Base-by-base conservation (phyloP, 2,113 vertebrate genomes). In the Capreolus pygargus region DNA sequence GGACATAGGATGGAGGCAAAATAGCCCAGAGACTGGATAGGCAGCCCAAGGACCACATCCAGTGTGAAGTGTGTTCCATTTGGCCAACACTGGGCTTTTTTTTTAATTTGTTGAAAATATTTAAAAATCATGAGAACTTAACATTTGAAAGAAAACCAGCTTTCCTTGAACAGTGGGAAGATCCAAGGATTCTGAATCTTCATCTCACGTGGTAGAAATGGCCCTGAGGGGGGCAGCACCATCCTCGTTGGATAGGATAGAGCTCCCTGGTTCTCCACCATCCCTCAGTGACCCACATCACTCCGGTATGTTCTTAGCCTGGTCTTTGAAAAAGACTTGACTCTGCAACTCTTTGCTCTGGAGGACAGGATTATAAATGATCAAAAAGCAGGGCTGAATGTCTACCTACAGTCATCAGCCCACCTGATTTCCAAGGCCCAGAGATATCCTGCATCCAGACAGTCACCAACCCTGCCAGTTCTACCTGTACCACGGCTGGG, bases 31-130 rank as follows among this genome's bases (percentile, higher is more conserved):
- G 27, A 15, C 27, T 30, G 45, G 54, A 7, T 3, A 16, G 39
- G 30, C 30, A 91, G 27, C 60, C 94, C 3, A 4, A 64, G 21
- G 33, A 33, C 76, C 74, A 70, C 50, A 13, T 36, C 57, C 21
- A 43, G 43, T 45, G 12, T 54, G 43, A 86, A 88, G 54, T 28
- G 12, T 52, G n/a, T 47, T 87, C 81, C 7, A n/a, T 54, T 55
- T 91, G 52, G 9, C 36, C 12, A 5, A 43, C 3, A 60, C 23
- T 67, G 8, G 33, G 7, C 30, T 76, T 45, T 74, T 23, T 36
- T 70, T 70, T 12, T 21, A 70, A 85, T 81, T 57, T 15, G 23
- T 96, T 84, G 27, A 93, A 94, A 67, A 87, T 60, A 61, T 64
- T 93, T 58, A 50, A 95, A 94, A 60, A 43, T 55, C 58, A 39